phyloP scores from a whole-genome alignment of 2,888 invertebrate species.

The Dolichomitus sp. region DNA sequence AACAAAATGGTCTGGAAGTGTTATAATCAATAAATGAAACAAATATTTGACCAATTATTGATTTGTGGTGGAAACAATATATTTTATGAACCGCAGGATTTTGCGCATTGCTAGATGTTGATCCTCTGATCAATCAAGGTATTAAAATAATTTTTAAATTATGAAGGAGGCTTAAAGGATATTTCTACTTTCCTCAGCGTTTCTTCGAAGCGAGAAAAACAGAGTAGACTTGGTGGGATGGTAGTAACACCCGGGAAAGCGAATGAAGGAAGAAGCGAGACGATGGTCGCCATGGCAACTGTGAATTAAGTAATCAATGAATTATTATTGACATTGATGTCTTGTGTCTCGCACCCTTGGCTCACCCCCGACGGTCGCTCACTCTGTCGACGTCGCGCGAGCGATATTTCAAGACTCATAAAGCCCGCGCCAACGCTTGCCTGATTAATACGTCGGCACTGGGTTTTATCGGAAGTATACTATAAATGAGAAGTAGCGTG shows the following conservation, averaged over 20 bases:
- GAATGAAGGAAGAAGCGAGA: constrained; percentile 72
- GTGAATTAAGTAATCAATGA: constrained; percentile 86
- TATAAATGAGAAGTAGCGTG: constrained; percentile 59
- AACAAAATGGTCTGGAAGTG: background rate
- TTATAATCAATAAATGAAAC: background rate
- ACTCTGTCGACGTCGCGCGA: constrained; percentile 55
- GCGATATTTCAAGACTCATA: constrained; percentile 82
- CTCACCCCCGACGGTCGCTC: constrained; percentile 63
- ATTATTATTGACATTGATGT: constrained; percentile 86
- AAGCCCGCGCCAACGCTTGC: constrained; percentile 74
- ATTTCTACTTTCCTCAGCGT: constrained; percentile 69
- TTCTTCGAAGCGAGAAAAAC: constrained; percentile 82
- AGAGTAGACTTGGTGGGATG: constrained; percentile 77
- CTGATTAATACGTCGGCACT: constrained; percentile 82
- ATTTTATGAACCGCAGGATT: background rate
- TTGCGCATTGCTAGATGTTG: background rate
- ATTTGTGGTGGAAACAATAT: background rate
- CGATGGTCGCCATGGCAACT: constrained; percentile 84
- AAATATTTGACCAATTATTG: background rate
- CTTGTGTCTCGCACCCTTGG: constrained; percentile 75
- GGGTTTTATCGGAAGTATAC: constrained; percentile 76
- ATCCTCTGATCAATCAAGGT: background rate
- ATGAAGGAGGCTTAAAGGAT: constrained; percentile 71
- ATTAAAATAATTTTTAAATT: constrained; percentile 44
- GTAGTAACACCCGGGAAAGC: constrained; percentile 64